A percentile compares a stretch with the other conserved stretches of the same genome.
Evolutionary conservation across 1,140 invertebrate species (phyloP).

Genomic region (Geopemphigus sp.): DNA sequence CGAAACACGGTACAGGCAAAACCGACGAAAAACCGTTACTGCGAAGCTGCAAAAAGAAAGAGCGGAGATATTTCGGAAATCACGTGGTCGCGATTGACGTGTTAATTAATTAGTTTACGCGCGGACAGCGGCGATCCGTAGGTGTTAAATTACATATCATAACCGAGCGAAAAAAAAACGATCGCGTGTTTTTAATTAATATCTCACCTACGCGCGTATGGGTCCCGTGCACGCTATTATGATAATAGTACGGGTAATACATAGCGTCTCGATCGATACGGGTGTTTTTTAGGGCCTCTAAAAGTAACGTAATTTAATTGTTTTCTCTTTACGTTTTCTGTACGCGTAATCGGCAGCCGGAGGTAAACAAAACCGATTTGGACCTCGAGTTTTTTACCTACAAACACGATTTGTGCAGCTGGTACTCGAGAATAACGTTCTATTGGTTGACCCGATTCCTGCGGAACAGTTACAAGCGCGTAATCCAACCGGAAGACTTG

Average conservation of each 20-base stretch:
- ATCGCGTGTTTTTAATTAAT: constrained; percentile 34
- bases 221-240: not conserved
- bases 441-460: constrained; percentile 73
- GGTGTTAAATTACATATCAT: constrained; percentile 32
- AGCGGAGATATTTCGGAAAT: not conserved
- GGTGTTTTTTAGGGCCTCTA: not conserved
- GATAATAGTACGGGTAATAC: not conserved
- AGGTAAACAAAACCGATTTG: constrained; percentile 1
- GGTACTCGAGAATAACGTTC: constrained; percentile 72
- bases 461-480: constrained; percentile 64
- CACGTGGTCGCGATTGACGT: not conserved
- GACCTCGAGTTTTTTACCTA: constrained; percentile 53
- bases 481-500: constrained; percentile 68
- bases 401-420: constrained; percentile 63
- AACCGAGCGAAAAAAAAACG: not conserved
- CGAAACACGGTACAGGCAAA: not conserved
- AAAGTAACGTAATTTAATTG: not conserved
- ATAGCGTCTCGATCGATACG: not conserved
- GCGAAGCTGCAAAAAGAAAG: not conserved
- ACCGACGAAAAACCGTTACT: not conserved
- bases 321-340: not conserved
- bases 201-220: constrained; percentile 36
- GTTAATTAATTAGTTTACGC: constrained; percentile 26
- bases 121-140: not conserved
- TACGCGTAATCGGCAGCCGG: not conserved